A percentile compares a stretch with the other conserved stretches of the same genome.
Conservation (phyloP, 2,113 vertebrate genomes). For the Dipodomys merriami region DNA sequence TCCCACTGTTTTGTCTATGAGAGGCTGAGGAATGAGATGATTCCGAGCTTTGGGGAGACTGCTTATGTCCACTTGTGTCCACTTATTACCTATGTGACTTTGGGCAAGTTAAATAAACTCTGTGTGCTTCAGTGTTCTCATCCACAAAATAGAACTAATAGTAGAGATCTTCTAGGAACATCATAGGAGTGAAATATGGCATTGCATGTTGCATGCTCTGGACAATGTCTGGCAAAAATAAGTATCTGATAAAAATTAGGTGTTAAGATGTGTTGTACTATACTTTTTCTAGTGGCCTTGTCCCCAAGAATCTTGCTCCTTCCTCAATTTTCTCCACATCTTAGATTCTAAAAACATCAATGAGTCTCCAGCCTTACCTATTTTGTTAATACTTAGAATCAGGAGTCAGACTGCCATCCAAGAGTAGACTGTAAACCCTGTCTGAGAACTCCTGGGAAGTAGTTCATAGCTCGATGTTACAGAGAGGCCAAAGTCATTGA, state of each 20-base stretch:
- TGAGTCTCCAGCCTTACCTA: neutral
- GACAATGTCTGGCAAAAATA: neutral
- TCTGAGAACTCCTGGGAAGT: neutral
- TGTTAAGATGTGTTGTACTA: neutral
- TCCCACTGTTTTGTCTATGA: neutral
- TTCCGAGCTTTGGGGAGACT: neutral
- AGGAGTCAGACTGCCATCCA: rapidly evolving
- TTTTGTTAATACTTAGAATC: neutral
- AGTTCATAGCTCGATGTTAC: neutral
- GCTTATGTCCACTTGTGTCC: neutral
- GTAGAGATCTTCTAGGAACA: neutral
- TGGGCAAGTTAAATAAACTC: neutral
- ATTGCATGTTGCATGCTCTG: neutral
- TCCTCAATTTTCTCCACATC: neutral
- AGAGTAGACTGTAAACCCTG: neutral
- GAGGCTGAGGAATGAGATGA: neutral
- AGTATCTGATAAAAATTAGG: neutral
- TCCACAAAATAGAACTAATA: neutral
- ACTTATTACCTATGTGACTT: neutral
- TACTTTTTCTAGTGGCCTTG: neutral
- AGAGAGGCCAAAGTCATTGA: neutral
- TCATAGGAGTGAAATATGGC: neutral
- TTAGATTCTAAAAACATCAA: neutral
- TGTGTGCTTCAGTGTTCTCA: neutral
- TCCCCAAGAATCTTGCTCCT: neutral